Conservation (phyloP, 2,797 vertebrate genomes). For the Artibeus jamaicensis region DNA sequence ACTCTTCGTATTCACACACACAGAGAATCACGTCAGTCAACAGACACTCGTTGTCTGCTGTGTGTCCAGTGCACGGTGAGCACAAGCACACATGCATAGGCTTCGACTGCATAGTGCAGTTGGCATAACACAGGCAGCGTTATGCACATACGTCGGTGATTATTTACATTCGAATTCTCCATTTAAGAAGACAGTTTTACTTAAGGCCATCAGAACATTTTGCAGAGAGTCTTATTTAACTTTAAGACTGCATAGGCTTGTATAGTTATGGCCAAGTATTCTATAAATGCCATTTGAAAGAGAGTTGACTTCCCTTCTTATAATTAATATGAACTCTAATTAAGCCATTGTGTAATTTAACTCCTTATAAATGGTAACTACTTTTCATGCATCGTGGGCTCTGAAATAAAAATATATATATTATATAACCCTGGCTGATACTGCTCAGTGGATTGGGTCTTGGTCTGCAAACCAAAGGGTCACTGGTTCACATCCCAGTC, state of each 20-base stretch:
- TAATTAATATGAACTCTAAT: neutral
- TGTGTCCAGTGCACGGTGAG: neutral
- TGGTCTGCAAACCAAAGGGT: too few species aligned
- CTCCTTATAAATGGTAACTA: neutral
- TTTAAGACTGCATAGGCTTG: neutral
- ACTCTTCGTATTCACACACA: neutral
- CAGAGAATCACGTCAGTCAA: neutral
- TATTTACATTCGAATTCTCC: neutral
- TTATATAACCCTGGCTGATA: neutral
- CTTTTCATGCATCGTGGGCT: neutral
- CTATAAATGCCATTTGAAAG: neutral
- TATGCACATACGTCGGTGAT: neutral
- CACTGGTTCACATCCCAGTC: too few species aligned
- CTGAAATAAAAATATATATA: slow-evolving; percentile 20
- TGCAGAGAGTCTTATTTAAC: neutral
- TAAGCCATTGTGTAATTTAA: neutral
- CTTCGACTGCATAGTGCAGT: neutral
- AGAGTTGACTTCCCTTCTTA: slow-evolving; percentile 34
- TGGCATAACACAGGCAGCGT: neutral
- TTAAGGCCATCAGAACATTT: neutral
- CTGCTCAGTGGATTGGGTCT: too few species aligned
- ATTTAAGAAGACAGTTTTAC: neutral
- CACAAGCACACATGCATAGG: neutral
- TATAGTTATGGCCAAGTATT: neutral
- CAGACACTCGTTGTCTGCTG: neutral